Base-by-base conservation (phyloP, 1,140 invertebrate species). In the Papilio polyxenes region DNA sequence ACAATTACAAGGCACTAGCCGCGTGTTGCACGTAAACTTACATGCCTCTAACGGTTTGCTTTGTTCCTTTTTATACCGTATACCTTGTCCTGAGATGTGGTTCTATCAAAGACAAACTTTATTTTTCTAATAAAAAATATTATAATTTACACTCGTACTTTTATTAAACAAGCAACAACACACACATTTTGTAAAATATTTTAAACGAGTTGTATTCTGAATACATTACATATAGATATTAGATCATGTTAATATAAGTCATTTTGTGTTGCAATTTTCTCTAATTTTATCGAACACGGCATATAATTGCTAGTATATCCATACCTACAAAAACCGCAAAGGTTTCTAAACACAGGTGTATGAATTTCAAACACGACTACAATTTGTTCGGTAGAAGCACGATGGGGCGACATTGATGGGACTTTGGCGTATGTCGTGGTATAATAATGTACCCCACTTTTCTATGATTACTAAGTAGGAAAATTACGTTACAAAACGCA, bases 1-100 rank as follows among this genome's bases (percentile, higher is more conserved):
- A 91, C 90, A 89, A 92, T 92, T 91, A 92, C 85, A 62, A 82
- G 80, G 83, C 82, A 84, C 80, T 83, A 83, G 77, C 85, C 87
- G 88, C 86, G 87, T 89, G 87, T 84, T 82, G 82, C 90, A 91
- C 89, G 88, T 83, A 87, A 87, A 83, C 82, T 84, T 85, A 86
- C 82, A 85, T 85, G 83, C 77, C 40, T 78, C 72, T 82, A 82
- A 83, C 80, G 72, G 79, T 80, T 69, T 78, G 80, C 80, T 69
- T 80, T 80, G 78, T 65, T 80, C n/a, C 69, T 72, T 81, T 75
- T 79, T 81, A 72, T 69, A 51, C 77, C 37, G 53, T 44, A 31
- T 76, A 76, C 44, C 76, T 44, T 44, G 37, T 23, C 17, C 31
- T 20, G 77, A 0, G 51, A 5, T 31, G 31, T 20, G 17, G 75